Conservation (phyloP, 2,113 vertebrate species). For the Labeo rohita region DNA sequence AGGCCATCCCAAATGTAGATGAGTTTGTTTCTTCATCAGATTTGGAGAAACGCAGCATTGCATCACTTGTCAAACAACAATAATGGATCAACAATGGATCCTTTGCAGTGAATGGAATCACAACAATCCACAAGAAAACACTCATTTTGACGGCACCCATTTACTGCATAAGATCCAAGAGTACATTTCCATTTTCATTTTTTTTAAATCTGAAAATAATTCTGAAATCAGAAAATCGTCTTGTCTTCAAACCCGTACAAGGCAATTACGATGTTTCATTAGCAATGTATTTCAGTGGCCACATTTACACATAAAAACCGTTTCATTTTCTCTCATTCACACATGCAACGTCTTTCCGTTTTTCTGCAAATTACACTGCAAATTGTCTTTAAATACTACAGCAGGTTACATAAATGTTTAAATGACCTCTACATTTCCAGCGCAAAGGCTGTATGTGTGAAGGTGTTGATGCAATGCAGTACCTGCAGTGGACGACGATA, state of each 20-base stretch:
- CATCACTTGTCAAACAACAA: too few relatives aligned
- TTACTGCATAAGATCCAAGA: neutral
- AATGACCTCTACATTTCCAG: neutral
- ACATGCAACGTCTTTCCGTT: neutral
- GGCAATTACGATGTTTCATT: neutral
- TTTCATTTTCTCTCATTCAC: neutral
- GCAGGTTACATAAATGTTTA: neutral
- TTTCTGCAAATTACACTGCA: neutral
- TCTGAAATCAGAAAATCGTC: neutral
- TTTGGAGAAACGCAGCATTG: too few relatives aligned
- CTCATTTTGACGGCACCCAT: neutral
- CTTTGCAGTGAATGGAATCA: too few relatives aligned
- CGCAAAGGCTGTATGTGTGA: neutral
- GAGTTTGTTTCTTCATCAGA: neutral
- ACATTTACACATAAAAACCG: neutral
- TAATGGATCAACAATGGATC: too few relatives aligned
- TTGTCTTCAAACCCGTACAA: neutral
- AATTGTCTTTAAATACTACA: too few relatives aligned
- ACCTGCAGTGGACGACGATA: conserved; percentile 99
- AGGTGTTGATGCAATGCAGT: neutral
- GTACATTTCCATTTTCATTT: too few relatives aligned
- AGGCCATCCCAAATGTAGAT: neutral
- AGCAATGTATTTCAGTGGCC: neutral
- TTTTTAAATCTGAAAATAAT: neutral
- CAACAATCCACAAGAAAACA: too few relatives aligned